Percentiles rank a stretch among this genome's conserved stretches.
These are phyloP conservation scores for Halcyon leucocephala DNA, from an alignment of 2,797 vertebrate genomes.

Conservation along the genomic window DNA sequence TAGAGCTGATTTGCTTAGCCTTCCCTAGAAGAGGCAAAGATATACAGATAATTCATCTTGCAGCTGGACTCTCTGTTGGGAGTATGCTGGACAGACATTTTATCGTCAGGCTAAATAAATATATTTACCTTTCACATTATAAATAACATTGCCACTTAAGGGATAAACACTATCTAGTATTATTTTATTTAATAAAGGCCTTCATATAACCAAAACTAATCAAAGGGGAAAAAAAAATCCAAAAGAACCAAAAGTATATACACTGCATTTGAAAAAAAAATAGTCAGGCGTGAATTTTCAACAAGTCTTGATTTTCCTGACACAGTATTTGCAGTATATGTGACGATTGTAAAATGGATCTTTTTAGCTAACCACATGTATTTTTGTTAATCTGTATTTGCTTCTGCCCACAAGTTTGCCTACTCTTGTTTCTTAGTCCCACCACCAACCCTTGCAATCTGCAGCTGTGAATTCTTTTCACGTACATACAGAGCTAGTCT, in stretches of 20 bases:
- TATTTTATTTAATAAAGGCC: neutral
- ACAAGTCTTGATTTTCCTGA: neutral
- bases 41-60: conserved; percentile 1
- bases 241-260: neutral
- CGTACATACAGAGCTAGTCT: neutral
- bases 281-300: accelerated
- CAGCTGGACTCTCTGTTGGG: conserved; percentile 14
- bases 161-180: neutral
- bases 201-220: neutral
- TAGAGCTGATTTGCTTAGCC: neutral
- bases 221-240: neutral
- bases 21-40: conserved; percentile 4
- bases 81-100: conserved; percentile 6
- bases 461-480: neutral
- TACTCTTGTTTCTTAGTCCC: neutral
- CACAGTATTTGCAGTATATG: neutral
- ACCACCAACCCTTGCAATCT: neutral
- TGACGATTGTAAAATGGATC: neutral
- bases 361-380: neutral
- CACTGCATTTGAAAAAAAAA: neutral
- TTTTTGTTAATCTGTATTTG: neutral
- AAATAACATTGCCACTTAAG: conserved; percentile 9
- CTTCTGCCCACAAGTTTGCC: neutral
- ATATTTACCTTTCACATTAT: conserved; percentile 1
- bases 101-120: conserved; percentile 16